A percentile compares a stretch with the other conserved stretches of the same genome.
Evolutionary conservation across 2,888 invertebrate species (phyloP).

Genomic region (Gymnocheta viridis): DNA sequence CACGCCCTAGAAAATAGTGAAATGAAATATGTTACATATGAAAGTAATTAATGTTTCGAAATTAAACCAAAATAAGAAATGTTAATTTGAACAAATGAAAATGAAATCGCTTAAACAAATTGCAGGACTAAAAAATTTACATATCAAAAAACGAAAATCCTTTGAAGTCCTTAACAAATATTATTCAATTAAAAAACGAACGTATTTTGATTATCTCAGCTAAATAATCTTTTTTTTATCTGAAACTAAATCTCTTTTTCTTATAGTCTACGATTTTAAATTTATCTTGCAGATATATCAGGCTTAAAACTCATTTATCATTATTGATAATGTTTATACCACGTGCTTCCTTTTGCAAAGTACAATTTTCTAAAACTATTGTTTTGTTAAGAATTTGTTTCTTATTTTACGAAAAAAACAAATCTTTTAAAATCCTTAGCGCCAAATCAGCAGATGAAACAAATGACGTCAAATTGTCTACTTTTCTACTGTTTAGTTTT

Average conservation of each 20-base stretch:
- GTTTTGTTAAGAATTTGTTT: constrained; percentile 16
- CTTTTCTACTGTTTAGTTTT: constrained; percentile 25
- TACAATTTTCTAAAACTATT: constrained; percentile 26
- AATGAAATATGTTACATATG: constrained; percentile 1
- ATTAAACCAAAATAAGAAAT: constrained; percentile 29
- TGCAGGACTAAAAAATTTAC: constrained; percentile 32
- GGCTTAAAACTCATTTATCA: constrained; percentile 67
- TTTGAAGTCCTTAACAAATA: constrained; percentile 7
- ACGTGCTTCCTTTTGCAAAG: constrained; percentile 62
- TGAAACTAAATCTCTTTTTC: neutral
- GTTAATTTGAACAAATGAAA: constrained; percentile 29
- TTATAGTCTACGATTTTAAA: constrained; percentile 24
- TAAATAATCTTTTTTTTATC: constrained; percentile 7
- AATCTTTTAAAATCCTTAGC: constrained; percentile 42
- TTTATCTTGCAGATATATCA: constrained; percentile 53
- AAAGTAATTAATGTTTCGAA: neutral
- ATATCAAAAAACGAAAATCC: constrained; percentile 17
- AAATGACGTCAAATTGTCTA: constrained; percentile 68
- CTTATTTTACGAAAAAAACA: constrained; percentile 21
- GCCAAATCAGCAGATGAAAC: constrained; percentile 64
- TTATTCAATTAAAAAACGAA: constrained; percentile 39
- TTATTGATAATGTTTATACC: constrained; percentile 67
- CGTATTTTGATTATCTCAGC: neutral
- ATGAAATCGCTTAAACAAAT: constrained; percentile 19
- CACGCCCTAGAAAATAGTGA: constrained; percentile 65